phyloP scores from a whole-genome alignment of 2,797 vertebrate genomes.

The Chromis chromis region DNA sequence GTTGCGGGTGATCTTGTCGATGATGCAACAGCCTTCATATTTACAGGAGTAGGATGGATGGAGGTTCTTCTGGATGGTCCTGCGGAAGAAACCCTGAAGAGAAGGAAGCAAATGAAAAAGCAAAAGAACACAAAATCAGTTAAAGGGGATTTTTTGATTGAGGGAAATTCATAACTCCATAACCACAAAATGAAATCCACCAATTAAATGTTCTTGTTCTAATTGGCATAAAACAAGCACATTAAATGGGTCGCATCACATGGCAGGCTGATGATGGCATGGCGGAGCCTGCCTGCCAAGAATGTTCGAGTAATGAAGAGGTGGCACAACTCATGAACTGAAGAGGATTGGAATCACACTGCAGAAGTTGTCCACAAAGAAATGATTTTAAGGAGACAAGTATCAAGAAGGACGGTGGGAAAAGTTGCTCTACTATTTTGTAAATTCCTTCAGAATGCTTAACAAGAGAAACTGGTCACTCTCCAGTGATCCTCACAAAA shows the following conservation, averaged over 20 bases:
- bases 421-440: not conserved
- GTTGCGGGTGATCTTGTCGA: constrained; percentile 98
- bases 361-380: not conserved
- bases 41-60: constrained; percentile 97
- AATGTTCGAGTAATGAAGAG: constrained; percentile 14
- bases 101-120: not conserved
- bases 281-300: not conserved
- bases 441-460: not conserved
- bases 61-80: constrained; percentile 98
- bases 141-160: not conserved
- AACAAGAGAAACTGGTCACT: not conserved
- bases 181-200: constrained; percentile 25
- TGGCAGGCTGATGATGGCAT: constrained; percentile 37
- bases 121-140: too few relatives aligned
- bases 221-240: constrained; percentile 37
- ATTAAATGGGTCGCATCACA: constrained; percentile 38
- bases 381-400: constrained; percentile 3
- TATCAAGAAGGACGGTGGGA: not conserved
- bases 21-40: constrained; percentile 96
- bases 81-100: constrained; percentile 94
- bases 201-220: constrained; percentile 32
- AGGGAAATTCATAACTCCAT: not conserved
- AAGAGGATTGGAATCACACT: not conserved
- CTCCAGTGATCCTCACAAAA: not conserved
- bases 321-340: constrained; percentile 11